Evolutionary conservation across 1,140 invertebrate species (phyloP).

Genomic region (Arion vulgaris): DNA sequence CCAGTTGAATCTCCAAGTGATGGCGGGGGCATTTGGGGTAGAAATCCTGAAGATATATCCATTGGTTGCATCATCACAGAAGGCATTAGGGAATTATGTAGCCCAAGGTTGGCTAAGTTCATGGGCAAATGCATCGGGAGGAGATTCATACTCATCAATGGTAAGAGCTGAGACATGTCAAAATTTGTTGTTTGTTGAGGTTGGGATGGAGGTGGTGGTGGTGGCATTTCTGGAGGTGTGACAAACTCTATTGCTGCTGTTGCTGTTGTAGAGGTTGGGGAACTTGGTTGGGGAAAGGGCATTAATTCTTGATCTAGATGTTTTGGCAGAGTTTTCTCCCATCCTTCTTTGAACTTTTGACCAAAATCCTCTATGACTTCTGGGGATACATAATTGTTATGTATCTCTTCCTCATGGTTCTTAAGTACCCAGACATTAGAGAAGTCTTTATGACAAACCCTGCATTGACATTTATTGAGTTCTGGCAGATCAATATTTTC

Average conservation of each 20-base stretch:
- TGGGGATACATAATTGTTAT: conserved; percentile 89
- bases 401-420: conserved; percentile 95
- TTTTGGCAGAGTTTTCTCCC: conserved; percentile 66
- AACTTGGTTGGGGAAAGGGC: conserved; percentile 37
- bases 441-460: conserved; percentile 93
- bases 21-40: conserved; percentile 50
- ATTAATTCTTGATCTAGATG: conserved; percentile 33
- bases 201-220: conserved; percentile 58
- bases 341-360: conserved; percentile 79
- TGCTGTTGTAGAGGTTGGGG: conserved; percentile 36
- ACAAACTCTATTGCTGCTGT: conserved; percentile 36
- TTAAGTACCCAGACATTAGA: conserved; percentile 96
- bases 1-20: conserved; percentile 60
- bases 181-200: conserved; percentile 45
- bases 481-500: conserved; percentile 75
- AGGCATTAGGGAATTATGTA: conserved; percentile 82
- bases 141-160: conserved; percentile 75
- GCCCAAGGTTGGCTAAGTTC: conserved; percentile 77
- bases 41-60: conserved; percentile 50
- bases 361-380: conserved; percentile 93
- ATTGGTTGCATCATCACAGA: conserved; percentile 79
- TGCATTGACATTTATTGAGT: conserved; percentile 83
- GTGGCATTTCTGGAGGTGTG: conserved; percentile 65
- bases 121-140: conserved; percentile 69
- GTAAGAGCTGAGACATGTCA: conserved; percentile 64